Conservation (phyloP, 2,888 invertebrate species). For the Tenthredo livida region DNA sequence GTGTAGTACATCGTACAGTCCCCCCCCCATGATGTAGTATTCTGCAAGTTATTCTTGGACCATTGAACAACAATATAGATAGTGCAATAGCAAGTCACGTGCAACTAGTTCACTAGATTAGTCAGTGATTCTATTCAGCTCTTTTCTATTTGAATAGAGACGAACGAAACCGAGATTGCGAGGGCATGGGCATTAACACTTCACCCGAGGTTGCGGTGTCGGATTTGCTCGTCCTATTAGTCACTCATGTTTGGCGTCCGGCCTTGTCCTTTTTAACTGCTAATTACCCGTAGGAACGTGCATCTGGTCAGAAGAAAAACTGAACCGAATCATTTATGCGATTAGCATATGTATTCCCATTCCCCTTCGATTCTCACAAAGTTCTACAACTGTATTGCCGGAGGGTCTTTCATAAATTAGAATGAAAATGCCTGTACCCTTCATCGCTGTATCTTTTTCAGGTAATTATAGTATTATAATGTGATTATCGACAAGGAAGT, state of each 20-base stretch:
- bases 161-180: neutral
- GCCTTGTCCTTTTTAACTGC: conserved; percentile 1
- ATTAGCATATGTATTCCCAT: neutral
- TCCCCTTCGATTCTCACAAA: neutral
- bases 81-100: conserved; percentile 5
- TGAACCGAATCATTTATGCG: neutral
- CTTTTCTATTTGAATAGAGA: conserved; percentile 11
- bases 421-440: neutral
- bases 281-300: neutral
- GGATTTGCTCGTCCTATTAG: neutral
- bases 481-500: neutral
- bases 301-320: neutral
- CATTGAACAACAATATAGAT: conserved; percentile 15
- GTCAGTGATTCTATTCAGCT: conserved; percentile 3
- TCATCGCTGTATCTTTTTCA: neutral
- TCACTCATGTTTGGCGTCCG: neutral
- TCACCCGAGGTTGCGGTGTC: conserved; percentile 11
- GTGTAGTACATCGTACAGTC: neutral
- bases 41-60: neutral
- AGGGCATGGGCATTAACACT: neutral
- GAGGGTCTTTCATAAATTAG: neutral
- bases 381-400: neutral
- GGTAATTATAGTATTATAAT: neutral
- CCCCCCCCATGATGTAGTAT: neutral
- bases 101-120: conserved; percentile 20